These are phyloP conservation scores for Psittacara wagleri DNA, from an alignment of 2,113 vertebrate species.

Conservation along the genomic window DNA sequence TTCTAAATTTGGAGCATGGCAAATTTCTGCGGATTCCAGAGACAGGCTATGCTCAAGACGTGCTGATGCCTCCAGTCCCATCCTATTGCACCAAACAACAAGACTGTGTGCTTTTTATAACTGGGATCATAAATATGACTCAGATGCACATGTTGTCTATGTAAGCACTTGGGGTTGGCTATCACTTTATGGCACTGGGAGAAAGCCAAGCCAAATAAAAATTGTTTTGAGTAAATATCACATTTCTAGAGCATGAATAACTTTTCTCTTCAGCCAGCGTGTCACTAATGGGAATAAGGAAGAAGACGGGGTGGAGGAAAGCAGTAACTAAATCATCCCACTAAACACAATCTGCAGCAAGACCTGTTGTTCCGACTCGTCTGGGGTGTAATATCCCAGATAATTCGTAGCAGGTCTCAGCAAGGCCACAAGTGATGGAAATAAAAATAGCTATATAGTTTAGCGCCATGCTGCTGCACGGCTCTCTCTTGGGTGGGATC, in stretches of 20 bases:
- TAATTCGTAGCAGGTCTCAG: slow-evolving; percentile 49
- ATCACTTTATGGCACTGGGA: slow-evolving; percentile 67
- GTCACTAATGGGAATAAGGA: slow-evolving; percentile 68
- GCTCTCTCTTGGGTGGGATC: neutral
- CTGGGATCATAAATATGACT: slow-evolving; percentile 69
- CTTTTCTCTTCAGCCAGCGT: slow-evolving; percentile 61
- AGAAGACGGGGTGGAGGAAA: slow-evolving; percentile 36
- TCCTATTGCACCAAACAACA: slow-evolving; percentile 54
- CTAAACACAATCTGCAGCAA: slow-evolving; percentile 42
- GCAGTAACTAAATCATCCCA: slow-evolving; percentile 59
- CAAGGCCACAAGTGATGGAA: slow-evolving; percentile 11
- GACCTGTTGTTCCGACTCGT: slow-evolving; percentile 55
- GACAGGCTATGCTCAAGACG: slow-evolving; percentile 54
- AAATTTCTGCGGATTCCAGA: slow-evolving; percentile 70
- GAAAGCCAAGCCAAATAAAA: slow-evolving; percentile 74
- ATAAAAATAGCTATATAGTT: slow-evolving; percentile 41
- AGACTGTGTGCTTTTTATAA: slow-evolving; percentile 57
- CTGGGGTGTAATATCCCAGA: slow-evolving; percentile 49
- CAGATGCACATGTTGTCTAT: slow-evolving; percentile 62
- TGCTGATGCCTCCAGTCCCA: slow-evolving; percentile 54
- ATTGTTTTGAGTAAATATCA: slow-evolving; percentile 73
- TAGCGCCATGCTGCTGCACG: neutral
- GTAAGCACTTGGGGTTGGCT: slow-evolving; percentile 66
- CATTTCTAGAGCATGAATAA: slow-evolving; percentile 74
- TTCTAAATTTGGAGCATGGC: slow-evolving; percentile 77